phyloP scores from a whole-genome alignment of 2,888 invertebrate species.

The Holacanthella duospinosa region DNA sequence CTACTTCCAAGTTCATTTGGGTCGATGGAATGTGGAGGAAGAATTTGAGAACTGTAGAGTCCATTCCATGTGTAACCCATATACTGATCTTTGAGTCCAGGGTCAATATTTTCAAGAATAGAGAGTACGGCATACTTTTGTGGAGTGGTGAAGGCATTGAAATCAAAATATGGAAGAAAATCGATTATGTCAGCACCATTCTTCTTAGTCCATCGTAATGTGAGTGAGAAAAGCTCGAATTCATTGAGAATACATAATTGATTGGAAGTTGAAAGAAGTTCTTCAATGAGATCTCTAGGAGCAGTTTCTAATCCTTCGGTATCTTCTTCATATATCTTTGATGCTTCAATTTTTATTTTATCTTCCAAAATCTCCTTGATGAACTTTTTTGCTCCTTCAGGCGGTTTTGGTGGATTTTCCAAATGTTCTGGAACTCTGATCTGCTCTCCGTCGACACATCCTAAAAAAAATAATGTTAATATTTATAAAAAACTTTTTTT shows the following conservation, averaged over 20 bases:
- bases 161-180: slow-evolving; percentile 10
- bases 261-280: neutral
- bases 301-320: neutral
- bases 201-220: neutral
- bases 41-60: neutral
- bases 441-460: slow-evolving; percentile 14
- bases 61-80: slow-evolving; percentile 2
- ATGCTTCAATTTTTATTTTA: neutral
- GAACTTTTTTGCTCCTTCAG: neutral
- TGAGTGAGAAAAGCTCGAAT: slow-evolving; percentile 6
- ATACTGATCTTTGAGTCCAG: neutral
- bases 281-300: slow-evolving; percentile 1
- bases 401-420: slow-evolving; percentile 9
- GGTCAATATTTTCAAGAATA: neutral
- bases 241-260: neutral
- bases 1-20: neutral
- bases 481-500: too few relatives aligned
- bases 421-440: slow-evolving; percentile 10
- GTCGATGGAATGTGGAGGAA: neutral
- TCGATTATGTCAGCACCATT: neutral
- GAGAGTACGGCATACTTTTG: neutral
- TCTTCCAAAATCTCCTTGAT: slow-evolving; percentile 11
- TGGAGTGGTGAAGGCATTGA: slow-evolving; percentile 5
- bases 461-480: too few relatives aligned
- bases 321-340: neutral